These are phyloP conservation scores for Melanaphis sacchari DNA, from an alignment of 1,140 invertebrate genomes.

Conservation along the genomic window DNA sequence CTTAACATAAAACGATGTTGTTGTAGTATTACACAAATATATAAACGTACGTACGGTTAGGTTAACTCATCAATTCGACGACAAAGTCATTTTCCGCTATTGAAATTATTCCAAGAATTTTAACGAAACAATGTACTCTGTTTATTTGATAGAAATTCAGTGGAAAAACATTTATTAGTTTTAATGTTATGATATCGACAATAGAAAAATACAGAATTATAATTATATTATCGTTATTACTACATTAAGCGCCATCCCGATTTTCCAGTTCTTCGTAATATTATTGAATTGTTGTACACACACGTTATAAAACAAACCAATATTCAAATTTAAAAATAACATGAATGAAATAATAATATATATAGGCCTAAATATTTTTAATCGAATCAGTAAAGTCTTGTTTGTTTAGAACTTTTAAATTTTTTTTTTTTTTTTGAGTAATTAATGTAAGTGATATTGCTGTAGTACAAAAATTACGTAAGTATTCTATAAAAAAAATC, in stretches of 20 bases:
- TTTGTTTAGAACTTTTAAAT: not conserved
- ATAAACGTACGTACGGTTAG: not conserved
- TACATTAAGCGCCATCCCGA: not conserved
- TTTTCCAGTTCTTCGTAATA: not conserved
- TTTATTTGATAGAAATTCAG: not conserved
- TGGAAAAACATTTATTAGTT: not conserved
- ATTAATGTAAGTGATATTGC: not conserved
- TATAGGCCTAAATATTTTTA: not conserved
- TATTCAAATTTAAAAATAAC: not conserved
- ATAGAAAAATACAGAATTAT: not conserved
- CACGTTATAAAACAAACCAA: not conserved
- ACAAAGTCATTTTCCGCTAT: not conserved
- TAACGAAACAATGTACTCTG: not conserved
- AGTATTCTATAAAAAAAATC: not conserved
- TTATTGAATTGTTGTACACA: not conserved
- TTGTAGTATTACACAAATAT: not conserved
- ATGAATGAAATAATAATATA: not conserved
- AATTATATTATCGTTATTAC: not conserved
- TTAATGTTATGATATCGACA: not conserved
- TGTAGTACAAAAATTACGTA: not conserved
- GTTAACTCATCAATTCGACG: not conserved
- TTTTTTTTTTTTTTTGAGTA: not conserved
- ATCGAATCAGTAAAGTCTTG: not conserved
- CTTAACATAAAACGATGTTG: not conserved
- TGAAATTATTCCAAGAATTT: not conserved